phyloP scores from a whole-genome alignment of 2,797 vertebrate species.

The Limnodromus scolopaceus region DNA sequence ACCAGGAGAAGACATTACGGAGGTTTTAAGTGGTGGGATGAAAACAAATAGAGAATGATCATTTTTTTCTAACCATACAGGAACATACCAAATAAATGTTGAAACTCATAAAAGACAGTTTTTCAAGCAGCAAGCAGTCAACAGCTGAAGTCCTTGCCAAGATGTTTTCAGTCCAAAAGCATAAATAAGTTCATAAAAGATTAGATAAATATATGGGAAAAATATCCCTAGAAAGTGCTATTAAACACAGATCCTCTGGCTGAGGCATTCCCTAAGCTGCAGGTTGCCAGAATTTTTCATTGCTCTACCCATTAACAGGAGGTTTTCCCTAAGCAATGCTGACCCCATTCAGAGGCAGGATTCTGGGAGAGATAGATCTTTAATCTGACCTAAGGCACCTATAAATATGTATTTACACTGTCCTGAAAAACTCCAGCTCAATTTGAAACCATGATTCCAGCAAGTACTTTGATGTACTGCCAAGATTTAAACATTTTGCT shows the following conservation, averaged over 20 bases:
- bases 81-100: background rate
- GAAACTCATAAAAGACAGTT: background rate
- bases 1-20: background rate
- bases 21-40: background rate
- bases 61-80: background rate
- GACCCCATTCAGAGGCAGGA: background rate
- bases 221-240: background rate
- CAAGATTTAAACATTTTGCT: conserved; percentile 14
- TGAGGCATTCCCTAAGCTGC: background rate
- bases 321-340: background rate
- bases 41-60: background rate
- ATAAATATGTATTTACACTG: background rate
- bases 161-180: background rate
- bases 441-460: background rate
- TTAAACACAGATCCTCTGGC: background rate
- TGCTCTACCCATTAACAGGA: background rate
- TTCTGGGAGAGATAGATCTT: conserved; percentile 1
- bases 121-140: background rate
- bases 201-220: background rate
- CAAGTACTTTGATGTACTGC: background rate
- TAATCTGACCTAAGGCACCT: conserved; percentile 35
- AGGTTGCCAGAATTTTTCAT: background rate
- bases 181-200: background rate
- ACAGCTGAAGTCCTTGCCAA: background rate
- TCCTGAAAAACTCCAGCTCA: background rate